Evolutionary conservation across 1,140 invertebrate species (phyloP), one percentile per base, ranked within the genome.

Genomic region (Chironomus striatipennis): DNA sequence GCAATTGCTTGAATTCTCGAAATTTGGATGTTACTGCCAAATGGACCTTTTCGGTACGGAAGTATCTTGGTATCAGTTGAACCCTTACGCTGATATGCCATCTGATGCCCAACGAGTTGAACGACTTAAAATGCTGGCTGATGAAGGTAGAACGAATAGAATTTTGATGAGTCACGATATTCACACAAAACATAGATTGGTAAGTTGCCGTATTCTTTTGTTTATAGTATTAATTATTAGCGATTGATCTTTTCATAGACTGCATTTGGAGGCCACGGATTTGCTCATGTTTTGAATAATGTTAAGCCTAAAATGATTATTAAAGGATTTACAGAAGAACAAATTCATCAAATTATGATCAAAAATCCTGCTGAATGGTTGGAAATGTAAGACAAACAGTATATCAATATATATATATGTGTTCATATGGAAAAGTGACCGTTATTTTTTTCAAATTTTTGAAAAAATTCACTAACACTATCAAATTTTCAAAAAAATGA

Each of bases 1-100:
- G 20, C 80, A 86, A 7, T 80, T 95, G 0, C 75, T 91, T 43
- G 90, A 93, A 75, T 95, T 95, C 80, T 88, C 92, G 2, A 83
- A 87, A 20, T 79, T 90, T 0, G 91, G 91, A 4, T 85, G 85
- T 20, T 95, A 90, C 78, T 88, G 90, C 73, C 93, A 96, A 78
- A 92, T 90, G 79, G 93, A 96, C 83, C 80, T 95, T 42, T 96
- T 95, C 81, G 94, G 94, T 0, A 86, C 85, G 0, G 93, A 95
- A 80, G 87, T 86, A 8, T 94, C 92, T 0, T 88, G 88, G 77
- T 95, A 95, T 81, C 92, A 94, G 77, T 80, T 92, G 0, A 84
- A 87, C 74, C 81, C 85, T 0, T 75, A 76, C 0, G 80, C 87
- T 0, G 90, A 94, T 78, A 94, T 95, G 91, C 88, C 89, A 0